phyloP scores from a whole-genome alignment of 2,888 invertebrate species.

The Operophtera brumata region DNA sequence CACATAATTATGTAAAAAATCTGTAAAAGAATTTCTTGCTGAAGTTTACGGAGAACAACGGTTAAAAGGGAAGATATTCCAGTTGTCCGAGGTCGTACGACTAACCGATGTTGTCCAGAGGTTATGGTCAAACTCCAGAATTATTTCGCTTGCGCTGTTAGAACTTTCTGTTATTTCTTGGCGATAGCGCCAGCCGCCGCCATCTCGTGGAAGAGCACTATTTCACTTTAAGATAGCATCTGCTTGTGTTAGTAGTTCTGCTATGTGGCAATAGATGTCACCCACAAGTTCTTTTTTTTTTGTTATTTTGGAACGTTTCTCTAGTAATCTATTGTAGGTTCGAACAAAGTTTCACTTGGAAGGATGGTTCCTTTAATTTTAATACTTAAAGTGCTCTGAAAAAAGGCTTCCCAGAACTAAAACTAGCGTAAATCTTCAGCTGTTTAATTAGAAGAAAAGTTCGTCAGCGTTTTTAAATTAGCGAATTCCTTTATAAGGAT shows the following conservation, averaged over 20 bases:
- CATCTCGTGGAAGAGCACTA: no score
- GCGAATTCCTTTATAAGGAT: slow-evolving; percentile 49
- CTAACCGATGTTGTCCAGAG: no score
- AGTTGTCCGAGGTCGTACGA: no score
- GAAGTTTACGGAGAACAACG: no score
- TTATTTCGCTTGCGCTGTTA: no score
- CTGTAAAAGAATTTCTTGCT: not conserved
- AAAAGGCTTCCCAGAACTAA: slow-evolving; percentile 25
- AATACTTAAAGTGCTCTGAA: slow-evolving; percentile 6
- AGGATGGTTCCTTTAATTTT: slow-evolving; percentile 9
- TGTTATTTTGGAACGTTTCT: not conserved
- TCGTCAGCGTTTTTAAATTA: slow-evolving; percentile 47
- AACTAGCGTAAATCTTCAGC: slow-evolving; percentile 34
- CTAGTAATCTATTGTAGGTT: not conserved
- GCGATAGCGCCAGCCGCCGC: no score
- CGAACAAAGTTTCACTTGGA: not conserved
- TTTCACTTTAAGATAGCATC: no score
- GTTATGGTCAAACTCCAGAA: no score
- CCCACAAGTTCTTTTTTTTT: not conserved
- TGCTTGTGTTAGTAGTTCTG: no score
- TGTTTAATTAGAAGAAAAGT: slow-evolving; percentile 38
- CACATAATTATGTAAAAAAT: not conserved
- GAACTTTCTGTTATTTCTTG: no score
- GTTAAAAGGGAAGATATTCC: no score
- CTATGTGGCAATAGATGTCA: no score